Conservation (phyloP, 2,797 vertebrate genomes). For the Acipenser ruthenus region DNA sequence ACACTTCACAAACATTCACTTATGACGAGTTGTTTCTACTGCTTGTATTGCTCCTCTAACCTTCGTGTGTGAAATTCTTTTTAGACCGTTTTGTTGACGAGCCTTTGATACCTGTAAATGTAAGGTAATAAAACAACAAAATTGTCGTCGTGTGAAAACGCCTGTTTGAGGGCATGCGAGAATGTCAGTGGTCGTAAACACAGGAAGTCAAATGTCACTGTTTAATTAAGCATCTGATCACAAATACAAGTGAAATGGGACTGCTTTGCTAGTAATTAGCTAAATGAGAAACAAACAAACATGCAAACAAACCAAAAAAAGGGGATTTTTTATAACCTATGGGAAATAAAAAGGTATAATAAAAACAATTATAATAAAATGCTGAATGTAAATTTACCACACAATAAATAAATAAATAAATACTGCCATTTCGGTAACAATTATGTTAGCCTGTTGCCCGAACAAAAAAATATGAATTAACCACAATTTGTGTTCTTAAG, state of each 20-base stretch:
- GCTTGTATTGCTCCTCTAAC: too few species aligned
- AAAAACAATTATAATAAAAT: too few species aligned
- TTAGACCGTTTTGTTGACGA: conserved; percentile 18
- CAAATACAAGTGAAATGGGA: too few species aligned
- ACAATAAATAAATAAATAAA: too few species aligned
- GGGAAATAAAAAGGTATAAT: neutral
- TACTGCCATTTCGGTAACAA: too few species aligned
- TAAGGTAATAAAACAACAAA: conserved; percentile 71
- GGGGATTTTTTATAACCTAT: conserved; percentile 16
- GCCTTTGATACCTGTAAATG: conserved; percentile 52
- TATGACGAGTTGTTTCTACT: too few species aligned
- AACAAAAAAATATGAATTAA: too few species aligned
- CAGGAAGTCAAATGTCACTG: conserved; percentile 47
- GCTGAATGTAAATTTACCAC: too few species aligned
- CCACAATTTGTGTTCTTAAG: too few species aligned
- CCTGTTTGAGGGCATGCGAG: conserved; percentile 41
- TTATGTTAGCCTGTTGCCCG: too few species aligned
- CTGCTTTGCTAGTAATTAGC: too few species aligned
- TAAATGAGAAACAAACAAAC: conserved; percentile 29
- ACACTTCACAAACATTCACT: too few species aligned
- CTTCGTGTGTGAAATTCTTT: conserved; percentile 17
- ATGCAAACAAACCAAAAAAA: conserved; percentile 32
- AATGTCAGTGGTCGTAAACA: conserved; percentile 39
- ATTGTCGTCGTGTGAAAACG: conserved; percentile 49
- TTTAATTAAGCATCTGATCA: neutral